Conservation (phyloP, 1,140 invertebrate genomes). For the Nymphalis io region DNA sequence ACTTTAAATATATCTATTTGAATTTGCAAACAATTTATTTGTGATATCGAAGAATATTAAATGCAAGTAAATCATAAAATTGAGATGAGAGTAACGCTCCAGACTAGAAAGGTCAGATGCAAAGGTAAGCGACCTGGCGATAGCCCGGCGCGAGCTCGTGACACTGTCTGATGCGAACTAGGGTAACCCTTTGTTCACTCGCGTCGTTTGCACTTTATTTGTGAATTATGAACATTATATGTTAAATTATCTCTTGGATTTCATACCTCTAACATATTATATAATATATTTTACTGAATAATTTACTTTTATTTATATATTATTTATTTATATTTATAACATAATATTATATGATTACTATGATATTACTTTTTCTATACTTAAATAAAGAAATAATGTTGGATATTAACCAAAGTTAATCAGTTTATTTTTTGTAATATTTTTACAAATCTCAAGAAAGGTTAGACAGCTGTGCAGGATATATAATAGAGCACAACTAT, state of each 20-base stretch:
- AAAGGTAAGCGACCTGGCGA: slow-evolving; percentile 45
- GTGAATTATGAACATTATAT: not conserved
- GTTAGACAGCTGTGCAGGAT: no score
- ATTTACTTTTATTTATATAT: no score
- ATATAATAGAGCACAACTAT: no score
- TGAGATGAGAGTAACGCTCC: slow-evolving; percentile 34
- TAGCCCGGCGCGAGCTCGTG: slow-evolving; percentile 38
- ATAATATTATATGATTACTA: no score
- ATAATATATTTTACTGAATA: not conserved
- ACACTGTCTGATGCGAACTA: slow-evolving; percentile 38
- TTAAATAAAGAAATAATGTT: no score
- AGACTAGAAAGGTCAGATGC: slow-evolving; percentile 41
- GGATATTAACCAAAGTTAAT: no score
- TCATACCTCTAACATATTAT: not conserved
- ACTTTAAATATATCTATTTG: not conserved
- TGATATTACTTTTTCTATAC: no score
- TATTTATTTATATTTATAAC: no score
- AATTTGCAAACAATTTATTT: not conserved
- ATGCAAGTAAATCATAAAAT: slow-evolving; percentile 8
- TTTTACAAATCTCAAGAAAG: no score
- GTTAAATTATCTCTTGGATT: not conserved
- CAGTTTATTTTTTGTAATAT: no score
- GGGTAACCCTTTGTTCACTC: slow-evolving; percentile 33
- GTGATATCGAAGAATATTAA: slow-evolving; percentile 1
- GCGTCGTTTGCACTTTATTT: slow-evolving; percentile 16